A percentile compares a stretch with the other conserved stretches of the same genome.
These are phyloP conservation scores for Entosphenus tridentatus DNA, from an alignment of 2,113 vertebrate species.

Conservation along the genomic window DNA sequence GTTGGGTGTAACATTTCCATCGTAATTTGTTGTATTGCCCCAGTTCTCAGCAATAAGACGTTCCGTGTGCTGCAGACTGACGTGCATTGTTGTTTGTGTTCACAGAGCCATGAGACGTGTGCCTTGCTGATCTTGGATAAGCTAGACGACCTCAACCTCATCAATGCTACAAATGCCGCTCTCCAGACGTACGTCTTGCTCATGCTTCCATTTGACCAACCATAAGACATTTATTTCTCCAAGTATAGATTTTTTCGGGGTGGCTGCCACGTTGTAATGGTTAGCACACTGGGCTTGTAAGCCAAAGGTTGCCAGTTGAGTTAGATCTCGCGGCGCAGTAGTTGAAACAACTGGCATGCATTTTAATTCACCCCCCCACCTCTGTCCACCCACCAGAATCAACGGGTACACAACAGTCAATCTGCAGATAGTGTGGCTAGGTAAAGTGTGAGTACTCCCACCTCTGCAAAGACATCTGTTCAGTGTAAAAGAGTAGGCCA, in stretches of 20 bases:
- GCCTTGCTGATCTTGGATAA: constrained; percentile 77
- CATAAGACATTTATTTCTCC: constrained; percentile 11
- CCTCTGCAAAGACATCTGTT: too few species aligned
- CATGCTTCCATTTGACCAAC: constrained; percentile 9
- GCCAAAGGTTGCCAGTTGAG: constrained; percentile 8
- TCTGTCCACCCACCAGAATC: too few species aligned
- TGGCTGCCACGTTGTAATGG: constrained; percentile 12
- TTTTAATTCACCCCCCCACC: background rate
- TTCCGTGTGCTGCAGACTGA: too few species aligned
- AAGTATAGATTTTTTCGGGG: constrained; percentile 11
- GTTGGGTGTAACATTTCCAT: too few species aligned
- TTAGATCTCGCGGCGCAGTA: background rate
- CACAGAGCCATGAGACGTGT: constrained; percentile 75
- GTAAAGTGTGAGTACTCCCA: too few species aligned
- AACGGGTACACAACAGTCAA: too few species aligned
- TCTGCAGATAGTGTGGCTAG: too few species aligned
- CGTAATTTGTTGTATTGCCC: too few species aligned
- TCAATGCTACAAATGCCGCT: constrained; percentile 57
- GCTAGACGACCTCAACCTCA: constrained; percentile 45
- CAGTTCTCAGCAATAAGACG: too few species aligned
- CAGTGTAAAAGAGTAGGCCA: too few species aligned
- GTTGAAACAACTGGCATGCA: background rate
- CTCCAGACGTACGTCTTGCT: constrained; percentile 68
- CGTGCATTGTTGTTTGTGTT: background rate
- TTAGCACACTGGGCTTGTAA: constrained; percentile 15